These are phyloP conservation scores for Malthinus flaveolus DNA, from an alignment of 2,888 invertebrate species.

Conservation along the genomic window DNA sequence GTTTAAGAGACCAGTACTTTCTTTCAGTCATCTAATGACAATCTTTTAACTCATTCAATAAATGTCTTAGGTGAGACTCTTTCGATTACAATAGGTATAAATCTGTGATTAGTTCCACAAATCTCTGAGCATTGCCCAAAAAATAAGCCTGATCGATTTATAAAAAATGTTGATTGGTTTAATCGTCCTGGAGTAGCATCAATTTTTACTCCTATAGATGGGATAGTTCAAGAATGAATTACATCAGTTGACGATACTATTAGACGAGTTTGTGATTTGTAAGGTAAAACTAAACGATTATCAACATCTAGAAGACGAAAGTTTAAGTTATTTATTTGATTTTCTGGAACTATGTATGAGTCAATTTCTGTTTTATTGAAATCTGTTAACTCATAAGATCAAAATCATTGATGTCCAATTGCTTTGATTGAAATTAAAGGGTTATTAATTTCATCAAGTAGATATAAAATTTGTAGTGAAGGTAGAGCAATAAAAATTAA, in stretches of 20 bases:
- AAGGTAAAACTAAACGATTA: constrained; percentile 63
- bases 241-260: constrained; percentile 5
- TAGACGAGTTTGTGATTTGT: background rate
- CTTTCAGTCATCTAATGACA: constrained; percentile 69
- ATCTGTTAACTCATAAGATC: constrained; percentile 69
- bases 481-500: constrained; percentile 67
- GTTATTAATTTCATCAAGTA: constrained; percentile 65
- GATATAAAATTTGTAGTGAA: constrained; percentile 63
- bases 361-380: constrained; percentile 64
- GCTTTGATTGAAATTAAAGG: constrained; percentile 63
- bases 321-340: constrained; percentile 39
- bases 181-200: constrained; percentile 50
- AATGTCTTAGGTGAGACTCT: constrained; percentile 59
- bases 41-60: constrained; percentile 61
- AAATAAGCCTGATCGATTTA: constrained; percentile 67
- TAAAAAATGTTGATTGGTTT: constrained; percentile 64
- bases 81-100: constrained; percentile 76
- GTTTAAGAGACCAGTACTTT: constrained; percentile 74
- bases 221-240: constrained; percentile 7
- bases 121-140: constrained; percentile 82
- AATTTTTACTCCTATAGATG: constrained; percentile 4
- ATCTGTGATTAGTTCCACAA: constrained; percentile 78
- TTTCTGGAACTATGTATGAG: constrained; percentile 59
- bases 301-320: constrained; percentile 68
- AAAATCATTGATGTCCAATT: constrained; percentile 64